phyloP scores from a whole-genome alignment of 2,797 vertebrate species.

The Toxotes lorentzi region DNA sequence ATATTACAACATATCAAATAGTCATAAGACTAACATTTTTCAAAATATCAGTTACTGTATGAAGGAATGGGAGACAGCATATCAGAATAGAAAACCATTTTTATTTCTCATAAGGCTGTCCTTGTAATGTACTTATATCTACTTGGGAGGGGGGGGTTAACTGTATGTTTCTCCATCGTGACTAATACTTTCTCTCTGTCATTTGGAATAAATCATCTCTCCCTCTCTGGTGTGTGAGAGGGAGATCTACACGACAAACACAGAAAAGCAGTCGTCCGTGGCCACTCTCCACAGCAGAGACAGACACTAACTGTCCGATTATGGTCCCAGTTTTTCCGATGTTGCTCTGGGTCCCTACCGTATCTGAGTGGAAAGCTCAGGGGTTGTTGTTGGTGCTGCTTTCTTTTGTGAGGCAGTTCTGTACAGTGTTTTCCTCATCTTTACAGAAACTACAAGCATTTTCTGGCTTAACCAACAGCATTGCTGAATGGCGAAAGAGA shows the following conservation, averaged over 20 bases:
- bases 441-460: conserved; percentile 72
- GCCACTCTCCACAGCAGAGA: conserved; percentile 62
- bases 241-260: conserved; percentile 67
- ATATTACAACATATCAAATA: conserved; percentile 67
- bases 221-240: conserved; percentile 48
- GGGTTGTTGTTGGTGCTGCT: conserved; percentile 46
- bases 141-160: conserved; percentile 76
- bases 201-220: conserved; percentile 63
- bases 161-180: conserved; percentile 75
- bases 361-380: conserved; percentile 51
- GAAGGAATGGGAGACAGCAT: conserved; percentile 75
- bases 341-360: conserved; percentile 38
- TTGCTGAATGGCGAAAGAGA: conserved; percentile 64
- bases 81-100: conserved; percentile 85
- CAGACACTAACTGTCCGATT: conserved; percentile 52
- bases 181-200: conserved; percentile 74
- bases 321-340: conserved; percentile 48
- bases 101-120: conserved; percentile 87
- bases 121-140: conserved; percentile 81
- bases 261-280: conserved; percentile 38
- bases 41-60: conserved; percentile 53
- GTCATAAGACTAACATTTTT: conserved; percentile 62
- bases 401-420: conserved; percentile 74
- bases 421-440: conserved; percentile 79
- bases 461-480: conserved; percentile 57